These are phyloP conservation scores for Oenanthe oenanthe DNA, from an alignment of 2,113 vertebrate genomes.

Conservation along the genomic window DNA sequence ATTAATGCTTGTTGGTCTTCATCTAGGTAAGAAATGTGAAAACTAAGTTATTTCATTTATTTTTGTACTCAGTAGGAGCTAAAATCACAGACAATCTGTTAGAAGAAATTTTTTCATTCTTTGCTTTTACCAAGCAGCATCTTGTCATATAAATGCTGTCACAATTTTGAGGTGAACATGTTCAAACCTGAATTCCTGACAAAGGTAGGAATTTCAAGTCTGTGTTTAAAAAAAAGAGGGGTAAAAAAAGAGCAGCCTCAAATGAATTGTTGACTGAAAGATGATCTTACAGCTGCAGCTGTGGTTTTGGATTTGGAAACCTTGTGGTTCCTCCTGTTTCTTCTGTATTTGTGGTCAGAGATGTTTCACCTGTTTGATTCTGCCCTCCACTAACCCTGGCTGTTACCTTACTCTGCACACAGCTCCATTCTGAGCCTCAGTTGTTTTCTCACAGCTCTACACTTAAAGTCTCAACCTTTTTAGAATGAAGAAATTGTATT, in stretches of 20 bases:
- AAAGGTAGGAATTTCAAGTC: neutral
- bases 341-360: neutral
- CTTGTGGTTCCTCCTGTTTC: neutral
- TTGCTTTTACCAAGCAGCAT: neutral
- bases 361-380: neutral
- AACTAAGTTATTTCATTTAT: neutral
- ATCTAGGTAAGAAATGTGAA: neutral
- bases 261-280: neutral
- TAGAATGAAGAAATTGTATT: neutral
- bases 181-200: neutral
- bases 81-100: neutral
- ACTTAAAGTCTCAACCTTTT: neutral
- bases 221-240: rapidly evolving
- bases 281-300: neutral
- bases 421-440: neutral
- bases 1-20: neutral
- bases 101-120: neutral
- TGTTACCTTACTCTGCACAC: neutral
- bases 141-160: neutral
- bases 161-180: neutral
- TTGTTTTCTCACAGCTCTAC: neutral
- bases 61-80: neutral
- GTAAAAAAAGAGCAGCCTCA: neutral
- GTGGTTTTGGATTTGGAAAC: neutral
- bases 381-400: neutral